phyloP scores from a whole-genome alignment of 2,888 invertebrate species.

The Noctua pronuba region DNA sequence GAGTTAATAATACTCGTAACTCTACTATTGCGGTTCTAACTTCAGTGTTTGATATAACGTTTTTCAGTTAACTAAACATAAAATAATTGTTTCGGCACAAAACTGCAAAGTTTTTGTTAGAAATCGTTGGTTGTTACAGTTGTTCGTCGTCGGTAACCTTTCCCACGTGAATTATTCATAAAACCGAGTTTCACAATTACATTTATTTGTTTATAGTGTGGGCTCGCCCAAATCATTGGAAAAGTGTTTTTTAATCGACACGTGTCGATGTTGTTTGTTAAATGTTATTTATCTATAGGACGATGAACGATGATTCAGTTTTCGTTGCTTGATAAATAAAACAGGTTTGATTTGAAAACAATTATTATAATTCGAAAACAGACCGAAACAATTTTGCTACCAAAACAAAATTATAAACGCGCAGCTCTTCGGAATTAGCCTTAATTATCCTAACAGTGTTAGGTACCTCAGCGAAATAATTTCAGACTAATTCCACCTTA shows the following conservation, averaged over 20 bases:
- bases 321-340: not conserved
- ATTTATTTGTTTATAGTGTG: constrained; percentile 65
- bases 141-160: constrained; percentile 74
- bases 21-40: not conserved
- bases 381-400: not conserved
- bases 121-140: constrained; percentile 77
- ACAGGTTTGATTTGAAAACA: not conserved
- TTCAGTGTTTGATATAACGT: constrained; percentile 25
- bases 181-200: constrained; percentile 76
- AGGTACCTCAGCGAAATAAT: constrained; percentile 14
- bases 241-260: constrained; percentile 36
- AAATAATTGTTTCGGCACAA: constrained; percentile 61
- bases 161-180: constrained; percentile 85
- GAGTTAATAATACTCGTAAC: constrained; percentile 15
- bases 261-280: not conserved
- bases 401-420: not conserved
- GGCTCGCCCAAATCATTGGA: constrained; percentile 42
- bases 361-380: not conserved
- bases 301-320: not conserved
- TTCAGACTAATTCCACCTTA: constrained; percentile 26
- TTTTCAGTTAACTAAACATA: constrained; percentile 33
- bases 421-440: not conserved
- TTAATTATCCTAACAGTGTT: constrained; percentile 30
- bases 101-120: constrained; percentile 73
- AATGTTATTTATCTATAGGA: not conserved